Conservation (phyloP, 2,113 vertebrate genomes). For the Tenrec ecaudatus region DNA sequence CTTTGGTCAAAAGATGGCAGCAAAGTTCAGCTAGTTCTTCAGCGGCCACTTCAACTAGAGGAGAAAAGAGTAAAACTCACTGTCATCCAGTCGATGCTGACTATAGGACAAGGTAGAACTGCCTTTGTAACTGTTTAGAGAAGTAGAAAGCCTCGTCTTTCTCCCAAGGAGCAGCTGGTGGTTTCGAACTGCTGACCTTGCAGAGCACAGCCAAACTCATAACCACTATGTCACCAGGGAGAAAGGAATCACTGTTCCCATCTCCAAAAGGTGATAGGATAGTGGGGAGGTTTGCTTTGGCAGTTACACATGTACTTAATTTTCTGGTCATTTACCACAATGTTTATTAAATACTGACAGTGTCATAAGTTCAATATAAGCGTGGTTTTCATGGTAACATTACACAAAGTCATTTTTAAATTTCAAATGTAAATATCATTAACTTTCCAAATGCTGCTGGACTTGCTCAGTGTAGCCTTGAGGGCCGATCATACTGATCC, state of each 20-base stretch:
- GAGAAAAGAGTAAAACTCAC: no score
- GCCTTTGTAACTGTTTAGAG: no score
- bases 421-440: conserved; percentile 38
- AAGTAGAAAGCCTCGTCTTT: no score
- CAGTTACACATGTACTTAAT: neutral
- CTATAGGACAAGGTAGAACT: no score
- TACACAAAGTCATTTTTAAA: neutral
- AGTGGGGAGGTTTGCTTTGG: neutral
- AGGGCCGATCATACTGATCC: neutral
- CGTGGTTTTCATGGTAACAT: neutral
- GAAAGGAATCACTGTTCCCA: neutral
- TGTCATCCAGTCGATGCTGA: no score
- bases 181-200: no score
- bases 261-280: neutral
- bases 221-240: neutral
- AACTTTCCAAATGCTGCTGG: neutral
- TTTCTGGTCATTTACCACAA: conserved; percentile 1
- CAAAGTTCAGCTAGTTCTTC: conserved; percentile 70
- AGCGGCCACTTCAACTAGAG: no score
- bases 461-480: neutral
- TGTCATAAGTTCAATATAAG: neutral
- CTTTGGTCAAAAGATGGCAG: conserved; percentile 84
- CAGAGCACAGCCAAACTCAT: neutral
- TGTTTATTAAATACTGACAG: conserved; percentile 38
- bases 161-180: no score